phyloP scores from a whole-genome alignment of 2,797 vertebrate species.

The Peromyscus nudipes region DNA sequence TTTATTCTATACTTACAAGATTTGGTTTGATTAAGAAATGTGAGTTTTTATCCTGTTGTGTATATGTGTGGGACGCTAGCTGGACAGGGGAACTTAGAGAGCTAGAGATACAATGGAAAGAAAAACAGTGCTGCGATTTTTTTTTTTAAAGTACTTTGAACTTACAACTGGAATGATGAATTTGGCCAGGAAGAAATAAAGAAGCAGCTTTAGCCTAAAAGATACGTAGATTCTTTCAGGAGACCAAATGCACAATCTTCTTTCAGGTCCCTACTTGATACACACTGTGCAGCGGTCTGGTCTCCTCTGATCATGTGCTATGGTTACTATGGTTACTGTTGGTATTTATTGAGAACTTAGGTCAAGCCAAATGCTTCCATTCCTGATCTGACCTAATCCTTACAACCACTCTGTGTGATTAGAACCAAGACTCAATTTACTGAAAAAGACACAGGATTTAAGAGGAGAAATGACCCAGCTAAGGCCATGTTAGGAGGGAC shows the following conservation, averaged over 20 bases:
- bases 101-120: background rate
- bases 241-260: background rate
- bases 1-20: slow-evolving; percentile 66
- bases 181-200: slow-evolving; percentile 58
- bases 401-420: background rate
- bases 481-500: background rate
- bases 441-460: background rate
- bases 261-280: background rate
- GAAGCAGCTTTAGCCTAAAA: background rate
- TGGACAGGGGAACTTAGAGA: slow-evolving; percentile 5
- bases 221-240: background rate
- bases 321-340: background rate
- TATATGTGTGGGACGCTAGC: background rate
- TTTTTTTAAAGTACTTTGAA: background rate
- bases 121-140: background rate
- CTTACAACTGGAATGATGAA: slow-evolving; percentile 9
- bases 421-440: background rate
- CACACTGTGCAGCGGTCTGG: background rate
- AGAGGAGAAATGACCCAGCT: background rate
- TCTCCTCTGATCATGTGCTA: background rate
- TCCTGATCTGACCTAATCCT: slow-evolving; percentile 4
- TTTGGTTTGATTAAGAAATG: slow-evolving; percentile 44
- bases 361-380: background rate
- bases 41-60: slow-evolving; percentile 52
- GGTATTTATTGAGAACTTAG: background rate